Base-by-base conservation (phyloP, 2,888 invertebrate species). In the Scrobipalpa costella region DNA sequence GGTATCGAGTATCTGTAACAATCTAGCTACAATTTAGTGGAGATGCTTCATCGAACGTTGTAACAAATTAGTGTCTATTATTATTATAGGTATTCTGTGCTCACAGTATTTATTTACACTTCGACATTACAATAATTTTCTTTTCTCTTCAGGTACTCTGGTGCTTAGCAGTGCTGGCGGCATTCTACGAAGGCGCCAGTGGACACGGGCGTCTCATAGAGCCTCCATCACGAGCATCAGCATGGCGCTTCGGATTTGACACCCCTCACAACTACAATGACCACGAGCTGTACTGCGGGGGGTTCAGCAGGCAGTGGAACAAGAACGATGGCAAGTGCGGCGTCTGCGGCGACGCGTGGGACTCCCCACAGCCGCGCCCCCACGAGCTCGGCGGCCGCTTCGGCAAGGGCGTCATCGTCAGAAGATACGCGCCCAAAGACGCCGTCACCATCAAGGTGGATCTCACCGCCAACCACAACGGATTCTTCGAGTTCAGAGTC, bases 201-300 rank as follows among this genome's bases (percentile, higher is more conserved):
- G 93, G 93, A 13, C 96, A 96, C 83, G 96, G 96, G 40, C 92
- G 96, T 73, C 92, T 96, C 65, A 94, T 96, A 64, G 97, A 97
- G 79, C 97, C 97, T 0, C 97, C 97, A 1, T 96, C 96, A 61
- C 92, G 97, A 66, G 96, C 96, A 7, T 95, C 96, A 0, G 97
- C 97, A 76, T 97, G 97, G 97, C 93, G 97, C 69, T 97, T 95
- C 85, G 97, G 97, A 64, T 98, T 97, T 84, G 93, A 95, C 80
- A 96, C 97, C 1, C 96, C 96, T 0, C 95, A 95, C 76, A 96
- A 98, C 84, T 97, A 97, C 88, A 97, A 97, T 82, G 97, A 98
- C 85, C 95, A 97, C 80, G 96, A 97, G 78, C 92, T 95, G 5
- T 97, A 95, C 85, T 97, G 97, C 81, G 97, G 97, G 0, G 97